Percentiles rank a stretch among this genome's conserved stretches.
phyloP scores from a whole-genome alignment of 64 coral and sea anemone species.

The Acropora yongei region DNA sequence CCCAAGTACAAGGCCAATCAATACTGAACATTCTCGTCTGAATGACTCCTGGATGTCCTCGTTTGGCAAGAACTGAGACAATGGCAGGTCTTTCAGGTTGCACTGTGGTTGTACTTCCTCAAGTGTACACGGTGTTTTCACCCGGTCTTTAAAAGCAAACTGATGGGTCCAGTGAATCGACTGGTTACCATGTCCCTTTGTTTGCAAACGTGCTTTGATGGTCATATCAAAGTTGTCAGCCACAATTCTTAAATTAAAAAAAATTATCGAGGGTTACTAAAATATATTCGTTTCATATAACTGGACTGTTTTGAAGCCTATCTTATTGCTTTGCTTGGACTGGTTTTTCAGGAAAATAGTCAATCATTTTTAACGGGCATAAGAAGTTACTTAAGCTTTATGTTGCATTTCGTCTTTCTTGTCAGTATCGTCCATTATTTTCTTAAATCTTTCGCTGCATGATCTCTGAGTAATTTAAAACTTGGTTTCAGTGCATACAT shows the following conservation, averaged over 20 bases:
- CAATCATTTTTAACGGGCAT: too few relatives aligned
- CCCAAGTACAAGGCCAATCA: constrained; percentile 46
- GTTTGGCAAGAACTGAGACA: constrained; percentile 41
- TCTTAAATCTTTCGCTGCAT: too few relatives aligned
- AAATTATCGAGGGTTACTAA: not conserved
- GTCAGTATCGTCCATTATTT: too few relatives aligned
- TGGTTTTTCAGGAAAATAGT: too few relatives aligned
- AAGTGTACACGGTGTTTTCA: not conserved
- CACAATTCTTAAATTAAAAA: constrained; percentile 36
- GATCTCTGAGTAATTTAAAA: too few relatives aligned
- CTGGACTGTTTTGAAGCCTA: too few relatives aligned
- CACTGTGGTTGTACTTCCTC: constrained; percentile 50
- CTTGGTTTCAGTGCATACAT: too few relatives aligned
- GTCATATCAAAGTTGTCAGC: constrained; percentile 65
- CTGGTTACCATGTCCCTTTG: constrained; percentile 41
- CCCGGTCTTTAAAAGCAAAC: constrained; percentile 40
- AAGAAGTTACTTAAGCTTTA: too few relatives aligned
- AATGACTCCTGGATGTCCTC: constrained; percentile 51
- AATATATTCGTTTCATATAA: too few relatives aligned
- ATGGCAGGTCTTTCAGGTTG: constrained; percentile 43
- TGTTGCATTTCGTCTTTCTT: too few relatives aligned
- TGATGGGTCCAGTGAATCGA: constrained; percentile 72
- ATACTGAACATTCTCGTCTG: constrained; percentile 53
- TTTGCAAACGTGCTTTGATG: constrained; percentile 40
- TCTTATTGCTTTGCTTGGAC: too few relatives aligned